Percentiles rank a stretch among this genome's conserved stretches.
Conservation (phyloP, 2,797 vertebrate species). For the Strix occidentalis region DNA sequence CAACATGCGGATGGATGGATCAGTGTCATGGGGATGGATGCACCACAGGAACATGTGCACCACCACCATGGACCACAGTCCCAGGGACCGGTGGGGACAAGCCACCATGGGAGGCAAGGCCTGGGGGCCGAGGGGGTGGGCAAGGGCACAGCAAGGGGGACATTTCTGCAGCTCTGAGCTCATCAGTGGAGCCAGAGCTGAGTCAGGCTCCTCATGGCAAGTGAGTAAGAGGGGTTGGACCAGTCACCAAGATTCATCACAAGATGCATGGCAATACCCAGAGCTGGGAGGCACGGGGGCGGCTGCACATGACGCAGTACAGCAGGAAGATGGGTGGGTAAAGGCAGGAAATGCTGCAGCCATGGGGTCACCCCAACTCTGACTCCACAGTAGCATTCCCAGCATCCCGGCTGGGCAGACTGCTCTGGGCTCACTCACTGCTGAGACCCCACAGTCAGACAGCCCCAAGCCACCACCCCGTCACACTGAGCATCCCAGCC, state of each 20-base stretch:
- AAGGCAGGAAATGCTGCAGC: background rate
- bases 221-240: background rate
- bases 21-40: background rate
- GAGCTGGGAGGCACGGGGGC: background rate
- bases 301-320: background rate
- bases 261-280: background rate
- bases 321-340: background rate
- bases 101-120: background rate
- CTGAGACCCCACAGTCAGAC: background rate
- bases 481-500: background rate
- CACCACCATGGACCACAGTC: background rate
- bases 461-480: background rate
- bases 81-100: background rate
- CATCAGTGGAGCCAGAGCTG: background rate
- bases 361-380: background rate
- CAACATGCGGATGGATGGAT: background rate
- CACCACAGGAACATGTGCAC: background rate
- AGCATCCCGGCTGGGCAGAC: background rate
- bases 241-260: background rate
- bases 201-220: background rate
- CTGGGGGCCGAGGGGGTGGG: background rate
- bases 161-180: background rate
- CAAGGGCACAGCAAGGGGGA: background rate
- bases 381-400: background rate
- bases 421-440: background rate